Conservation (phyloP, 2,888 invertebrate genomes). For the Colostygia pectinataria region DNA sequence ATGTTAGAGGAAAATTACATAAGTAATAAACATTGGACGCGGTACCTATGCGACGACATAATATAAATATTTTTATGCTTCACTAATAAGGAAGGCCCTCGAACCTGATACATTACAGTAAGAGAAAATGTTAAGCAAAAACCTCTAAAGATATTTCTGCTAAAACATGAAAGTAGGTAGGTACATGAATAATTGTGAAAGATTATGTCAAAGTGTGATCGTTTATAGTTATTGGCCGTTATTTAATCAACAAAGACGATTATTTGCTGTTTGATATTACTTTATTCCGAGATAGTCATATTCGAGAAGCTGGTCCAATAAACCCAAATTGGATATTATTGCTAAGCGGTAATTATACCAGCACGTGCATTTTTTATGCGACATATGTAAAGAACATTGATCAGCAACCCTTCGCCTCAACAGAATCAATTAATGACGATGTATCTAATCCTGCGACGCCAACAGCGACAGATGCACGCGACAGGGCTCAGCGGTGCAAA, state of each 20-base stretch:
- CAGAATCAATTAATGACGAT: slow-evolving; percentile 77
- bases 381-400: slow-evolving; percentile 46
- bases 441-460: slow-evolving; percentile 71
- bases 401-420: slow-evolving; percentile 61
- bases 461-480: slow-evolving; percentile 76
- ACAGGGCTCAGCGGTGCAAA: slow-evolving; percentile 64
- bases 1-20: slow-evolving; percentile 22
- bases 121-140: too few relatives aligned
- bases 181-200: too few relatives aligned
- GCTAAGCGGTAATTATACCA: slow-evolving; percentile 17
- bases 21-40: slow-evolving; percentile 9
- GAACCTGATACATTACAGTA: too few relatives aligned
- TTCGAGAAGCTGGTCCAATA: too few relatives aligned
- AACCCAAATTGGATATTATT: slow-evolving; percentile 9
- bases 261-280: too few relatives aligned
- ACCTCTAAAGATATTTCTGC: too few relatives aligned
- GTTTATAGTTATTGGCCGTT: too few relatives aligned
- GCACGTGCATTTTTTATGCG: slow-evolving; percentile 30
- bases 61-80: slow-evolving; percentile 10
- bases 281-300: too few relatives aligned
- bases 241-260: too few relatives aligned
- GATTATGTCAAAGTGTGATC: too few relatives aligned
- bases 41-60: slow-evolving; percentile 4
- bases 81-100: neutral
- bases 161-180: too few relatives aligned